Conservation (phyloP, 2,797 vertebrate species). For the Phoebastria nigripes region DNA sequence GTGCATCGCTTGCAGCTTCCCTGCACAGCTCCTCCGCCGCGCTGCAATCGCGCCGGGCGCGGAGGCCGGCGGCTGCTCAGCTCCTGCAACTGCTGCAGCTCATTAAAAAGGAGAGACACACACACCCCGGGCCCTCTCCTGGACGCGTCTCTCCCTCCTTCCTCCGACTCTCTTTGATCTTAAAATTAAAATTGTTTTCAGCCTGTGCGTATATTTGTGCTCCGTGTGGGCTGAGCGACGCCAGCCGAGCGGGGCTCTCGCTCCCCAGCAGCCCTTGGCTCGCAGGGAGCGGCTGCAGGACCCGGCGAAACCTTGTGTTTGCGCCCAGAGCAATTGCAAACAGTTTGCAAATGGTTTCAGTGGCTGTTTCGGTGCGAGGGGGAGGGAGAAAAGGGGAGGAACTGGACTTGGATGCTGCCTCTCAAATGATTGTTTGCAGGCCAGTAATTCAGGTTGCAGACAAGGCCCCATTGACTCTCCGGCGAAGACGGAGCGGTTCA, state of each 20-base stretch:
- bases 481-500: rapidly evolving
- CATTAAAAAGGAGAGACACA: neutral
- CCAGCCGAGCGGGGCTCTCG: rapidly evolving
- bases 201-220: neutral
- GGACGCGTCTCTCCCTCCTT: neutral
- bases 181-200: neutral
- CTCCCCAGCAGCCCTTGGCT: neutral
- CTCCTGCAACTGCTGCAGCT: neutral
- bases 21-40: rapidly evolving
- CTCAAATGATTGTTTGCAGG: neutral
- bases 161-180: neutral
- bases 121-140: neutral
- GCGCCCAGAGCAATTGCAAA: neutral
- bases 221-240: neutral
- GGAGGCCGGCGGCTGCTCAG: neutral
- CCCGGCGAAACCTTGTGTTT: rapidly evolving
- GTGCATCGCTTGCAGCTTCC: neutral
- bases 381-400: neutral
- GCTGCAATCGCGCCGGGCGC: neutral
- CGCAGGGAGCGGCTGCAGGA: neutral
- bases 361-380: neutral
- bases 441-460: neutral
- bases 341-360: neutral
- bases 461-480: neutral
- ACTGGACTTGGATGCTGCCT: neutral